These are phyloP conservation scores for Luperina nickerlii DNA, from an alignment of 2,888 invertebrate genomes.

Conservation along the genomic window DNA sequence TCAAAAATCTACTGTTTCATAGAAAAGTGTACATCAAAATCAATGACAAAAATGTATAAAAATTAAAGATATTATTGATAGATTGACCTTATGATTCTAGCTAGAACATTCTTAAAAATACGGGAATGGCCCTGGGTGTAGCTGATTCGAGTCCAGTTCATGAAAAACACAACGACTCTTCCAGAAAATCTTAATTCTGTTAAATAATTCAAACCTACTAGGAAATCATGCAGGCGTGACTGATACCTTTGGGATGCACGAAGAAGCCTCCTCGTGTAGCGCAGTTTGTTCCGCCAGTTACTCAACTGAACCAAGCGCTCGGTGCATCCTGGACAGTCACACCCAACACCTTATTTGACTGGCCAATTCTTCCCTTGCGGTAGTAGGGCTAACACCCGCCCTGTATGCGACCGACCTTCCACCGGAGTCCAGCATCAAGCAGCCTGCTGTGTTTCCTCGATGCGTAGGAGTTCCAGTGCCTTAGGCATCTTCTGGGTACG, in stretches of 20 bases:
- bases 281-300: too few species aligned
- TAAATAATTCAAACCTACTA: not conserved
- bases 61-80: not conserved
- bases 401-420: too few species aligned
- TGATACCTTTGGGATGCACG: not conserved
- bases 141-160: not conserved
- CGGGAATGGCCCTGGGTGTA: not conserved
- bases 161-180: not conserved
- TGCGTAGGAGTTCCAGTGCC: too few species aligned
- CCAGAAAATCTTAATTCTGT: not conserved
- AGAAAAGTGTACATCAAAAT: not conserved
- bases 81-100: not conserved
- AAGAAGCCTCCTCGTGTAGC: too few species aligned
- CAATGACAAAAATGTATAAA: not conserved
- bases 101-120: not conserved
- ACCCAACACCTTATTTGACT: too few species aligned
- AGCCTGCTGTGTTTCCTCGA: too few species aligned
- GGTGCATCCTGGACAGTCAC: too few species aligned
- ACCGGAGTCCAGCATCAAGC: too few species aligned
- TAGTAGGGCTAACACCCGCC: too few species aligned
- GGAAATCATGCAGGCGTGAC: slow-evolving; percentile 21
- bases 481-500: too few species aligned
- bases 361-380: too few species aligned
- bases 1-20: not conserved
- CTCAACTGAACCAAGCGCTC: too few species aligned